phyloP scores from a whole-genome alignment of 2,113 vertebrate genomes.

The Helogale parvula region DNA sequence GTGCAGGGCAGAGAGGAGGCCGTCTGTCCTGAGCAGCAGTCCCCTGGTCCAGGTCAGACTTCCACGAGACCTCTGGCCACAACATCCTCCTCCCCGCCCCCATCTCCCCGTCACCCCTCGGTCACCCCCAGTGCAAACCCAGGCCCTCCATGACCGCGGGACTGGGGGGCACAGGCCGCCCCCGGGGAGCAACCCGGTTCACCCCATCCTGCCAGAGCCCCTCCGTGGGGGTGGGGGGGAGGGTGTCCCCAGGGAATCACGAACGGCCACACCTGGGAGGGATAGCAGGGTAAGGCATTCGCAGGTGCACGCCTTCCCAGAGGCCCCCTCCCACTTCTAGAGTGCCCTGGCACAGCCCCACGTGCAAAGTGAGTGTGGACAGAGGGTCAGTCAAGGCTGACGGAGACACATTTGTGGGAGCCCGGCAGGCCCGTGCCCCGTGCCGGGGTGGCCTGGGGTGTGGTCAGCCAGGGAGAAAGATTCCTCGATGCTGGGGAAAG shows the following conservation, averaged over 20 bases:
- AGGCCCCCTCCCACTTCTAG: not conserved
- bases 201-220: not conserved
- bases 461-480: not conserved
- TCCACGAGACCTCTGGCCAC: not conserved
- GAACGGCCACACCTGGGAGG: not conserved
- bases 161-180: not conserved
- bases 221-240: not conserved
- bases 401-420: not conserved
- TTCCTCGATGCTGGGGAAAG: too few relatives aligned
- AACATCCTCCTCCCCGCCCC: not conserved
- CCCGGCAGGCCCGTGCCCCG: not conserved
- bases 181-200: not conserved
- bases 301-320: not conserved
- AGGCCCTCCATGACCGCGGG: too few relatives aligned
- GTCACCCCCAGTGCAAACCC: not conserved
- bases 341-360: not conserved
- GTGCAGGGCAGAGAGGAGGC: accelerated
- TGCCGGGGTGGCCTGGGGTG: not conserved
- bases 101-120: not conserved
- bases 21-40: too few relatives aligned
- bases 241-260: not conserved
- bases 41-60: too few relatives aligned
- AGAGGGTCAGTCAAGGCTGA: not conserved
- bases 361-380: not conserved
- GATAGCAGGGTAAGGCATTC: not conserved